A percentile compares a stretch with the other conserved stretches of the same genome.
Evolutionary conservation across 2,113 vertebrate genomes (phyloP).

Genomic region (Dicrurus megarhynchus): DNA sequence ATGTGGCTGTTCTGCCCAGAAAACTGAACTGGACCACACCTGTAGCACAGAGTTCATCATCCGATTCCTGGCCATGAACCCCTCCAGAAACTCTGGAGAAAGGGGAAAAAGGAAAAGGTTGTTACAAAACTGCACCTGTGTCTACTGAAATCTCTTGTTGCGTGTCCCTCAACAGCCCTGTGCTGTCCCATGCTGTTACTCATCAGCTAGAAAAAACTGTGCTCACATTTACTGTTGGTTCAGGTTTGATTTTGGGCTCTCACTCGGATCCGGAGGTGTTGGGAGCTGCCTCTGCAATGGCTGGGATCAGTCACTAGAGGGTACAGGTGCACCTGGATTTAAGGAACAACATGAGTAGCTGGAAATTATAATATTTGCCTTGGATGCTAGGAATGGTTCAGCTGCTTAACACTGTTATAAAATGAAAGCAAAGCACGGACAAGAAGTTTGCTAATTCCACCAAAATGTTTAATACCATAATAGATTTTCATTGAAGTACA

Average conservation of each 20-base stretch:
- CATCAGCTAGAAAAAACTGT: background rate
- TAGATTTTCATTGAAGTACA: slow-evolving; percentile 74
- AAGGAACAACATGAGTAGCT: background rate
- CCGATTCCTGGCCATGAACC: background rate
- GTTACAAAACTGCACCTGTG: background rate
- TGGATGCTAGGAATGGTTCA: background rate
- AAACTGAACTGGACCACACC: background rate
- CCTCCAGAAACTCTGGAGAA: background rate
- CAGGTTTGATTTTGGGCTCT: background rate
- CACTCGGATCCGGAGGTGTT: background rate
- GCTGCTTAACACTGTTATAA: background rate
- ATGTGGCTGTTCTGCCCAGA: background rate
- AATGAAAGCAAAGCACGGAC: background rate
- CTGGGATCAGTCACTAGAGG: slow-evolving; percentile 39
- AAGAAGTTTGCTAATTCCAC: slow-evolving; percentile 52
- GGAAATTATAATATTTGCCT: background rate
- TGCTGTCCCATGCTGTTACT: background rate
- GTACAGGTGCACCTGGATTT: background rate
- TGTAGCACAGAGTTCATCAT: background rate
- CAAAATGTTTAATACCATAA: slow-evolving; percentile 74
- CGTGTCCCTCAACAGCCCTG: background rate
- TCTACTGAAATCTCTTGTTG: background rate
- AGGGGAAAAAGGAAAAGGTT: background rate
- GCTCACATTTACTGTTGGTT: background rate
- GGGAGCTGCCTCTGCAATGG: background rate